phyloP scores from a whole-genome alignment of 2,888 invertebrate genomes.

The Mesorhabditis spiculigera region DNA sequence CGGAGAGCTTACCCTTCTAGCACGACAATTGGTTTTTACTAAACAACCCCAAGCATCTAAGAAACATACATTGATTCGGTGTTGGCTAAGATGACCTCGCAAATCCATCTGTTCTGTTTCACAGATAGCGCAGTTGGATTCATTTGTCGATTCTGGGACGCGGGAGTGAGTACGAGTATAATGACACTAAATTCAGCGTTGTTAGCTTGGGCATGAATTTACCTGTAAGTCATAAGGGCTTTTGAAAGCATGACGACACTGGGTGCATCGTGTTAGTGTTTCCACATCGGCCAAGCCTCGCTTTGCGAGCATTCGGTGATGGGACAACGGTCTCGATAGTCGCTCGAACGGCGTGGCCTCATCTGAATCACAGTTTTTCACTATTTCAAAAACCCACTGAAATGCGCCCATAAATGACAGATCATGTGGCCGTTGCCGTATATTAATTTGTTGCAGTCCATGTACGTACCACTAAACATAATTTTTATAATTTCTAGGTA shows the following conservation, averaged over 20 bases:
- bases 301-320: too few relatives aligned
- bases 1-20: too few relatives aligned
- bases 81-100: not conserved
- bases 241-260: not conserved
- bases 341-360: too few relatives aligned
- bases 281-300: not conserved
- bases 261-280: not conserved
- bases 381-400: not conserved
- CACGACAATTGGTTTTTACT: too few relatives aligned
- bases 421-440: not conserved
- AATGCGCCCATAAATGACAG: not conserved
- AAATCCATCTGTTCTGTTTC: not conserved
- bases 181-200: not conserved
- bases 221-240: not conserved
- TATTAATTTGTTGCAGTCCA: not conserved
- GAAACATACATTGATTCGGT: not conserved
- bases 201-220: not conserved
- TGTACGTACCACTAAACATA: slow-evolving; percentile 1
- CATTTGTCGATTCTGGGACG: not conserved
- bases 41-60: not conserved
- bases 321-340: too few relatives aligned
- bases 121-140: not conserved
- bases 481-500: not conserved
- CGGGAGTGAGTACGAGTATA: not conserved
- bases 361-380: too few relatives aligned